Base-by-base conservation (phyloP, 2,113 vertebrate genomes). In the Ramphastos sulfuratus region DNA sequence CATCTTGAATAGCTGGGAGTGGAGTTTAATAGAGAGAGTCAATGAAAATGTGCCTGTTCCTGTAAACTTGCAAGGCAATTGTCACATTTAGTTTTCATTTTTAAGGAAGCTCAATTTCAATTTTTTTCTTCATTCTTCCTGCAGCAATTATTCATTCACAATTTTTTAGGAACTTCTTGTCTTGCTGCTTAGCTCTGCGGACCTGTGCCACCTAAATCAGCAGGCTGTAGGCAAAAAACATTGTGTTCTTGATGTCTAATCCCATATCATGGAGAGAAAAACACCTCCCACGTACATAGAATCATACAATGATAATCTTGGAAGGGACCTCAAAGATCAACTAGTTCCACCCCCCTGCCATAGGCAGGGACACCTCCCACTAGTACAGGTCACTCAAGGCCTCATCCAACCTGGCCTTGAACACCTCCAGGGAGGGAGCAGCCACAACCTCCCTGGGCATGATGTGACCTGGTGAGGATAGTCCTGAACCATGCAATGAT, bases 41-140 rank as follows among this genome's bases (percentile, higher is more conserved):
- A 85, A 74, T 61, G 67, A 74, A 85, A 90, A 78, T 15, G 5
- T 44, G 7, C 5, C 54, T 3, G 0, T 35, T 94, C 75, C 46
- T 92, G 27, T 66, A 91, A 91, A 93, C 46, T 85, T 79, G 31
- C 5, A 73, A 77, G 42, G 27, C 64, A 83, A 64, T 66, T 42
- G 16, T 71, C 46, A 71, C 39, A 8, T 74, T 66, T 48, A 4
- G 8, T 27, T 44, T 30, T 76, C 25, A 7, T 30, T 30, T 64
- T 82, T 6, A 55, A 75, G 20, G 7, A 78, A 89, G 30, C 5
- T 81, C 15, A 9, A 2, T 2, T 39, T 39, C 4, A 10, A 39
- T 30, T 69, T 65, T 77, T 89, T 55, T 23, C 24, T 73, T 92
- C 18, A 44, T 78, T 93, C 48, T 89, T 85, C 19, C 76, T 64